phyloP scores from a whole-genome alignment of 2,113 vertebrate species.

The Chloropsis cyanopogon region DNA sequence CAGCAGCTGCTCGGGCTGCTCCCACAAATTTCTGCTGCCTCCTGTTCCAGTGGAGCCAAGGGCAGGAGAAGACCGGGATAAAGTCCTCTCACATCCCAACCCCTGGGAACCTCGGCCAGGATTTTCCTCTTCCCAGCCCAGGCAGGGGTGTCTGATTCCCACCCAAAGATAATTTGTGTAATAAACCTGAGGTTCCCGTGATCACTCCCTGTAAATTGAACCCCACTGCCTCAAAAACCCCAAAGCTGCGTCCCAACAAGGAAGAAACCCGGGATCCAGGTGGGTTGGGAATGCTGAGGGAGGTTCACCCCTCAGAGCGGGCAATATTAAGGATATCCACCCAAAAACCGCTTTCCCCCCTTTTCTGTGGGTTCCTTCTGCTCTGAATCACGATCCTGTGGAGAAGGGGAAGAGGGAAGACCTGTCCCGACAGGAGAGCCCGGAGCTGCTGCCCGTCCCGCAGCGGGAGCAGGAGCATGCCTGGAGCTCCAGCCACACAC shows the following conservation, averaged over 20 bases:
- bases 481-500: background rate
- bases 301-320: background rate
- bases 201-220: background rate
- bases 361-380: background rate
- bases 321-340: background rate
- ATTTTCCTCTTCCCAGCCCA: background rate
- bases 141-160: accelerated
- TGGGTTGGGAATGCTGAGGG: background rate
- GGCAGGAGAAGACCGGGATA: background rate
- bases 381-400: background rate
- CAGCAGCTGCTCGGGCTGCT: background rate
- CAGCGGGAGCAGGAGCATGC: accelerated
- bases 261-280: background rate
- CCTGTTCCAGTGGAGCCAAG: background rate
- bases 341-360: background rate
- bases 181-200: background rate
- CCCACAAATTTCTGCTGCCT: background rate
- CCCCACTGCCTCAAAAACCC: background rate
- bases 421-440: background rate
- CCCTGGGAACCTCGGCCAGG: background rate
- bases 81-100: background rate
- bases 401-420: background rate
- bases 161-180: background rate
- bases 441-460: background rate
- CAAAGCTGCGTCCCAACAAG: accelerated